phyloP scores from a whole-genome alignment of 2,797 vertebrate species.

The Protonibea diacanthus region DNA sequence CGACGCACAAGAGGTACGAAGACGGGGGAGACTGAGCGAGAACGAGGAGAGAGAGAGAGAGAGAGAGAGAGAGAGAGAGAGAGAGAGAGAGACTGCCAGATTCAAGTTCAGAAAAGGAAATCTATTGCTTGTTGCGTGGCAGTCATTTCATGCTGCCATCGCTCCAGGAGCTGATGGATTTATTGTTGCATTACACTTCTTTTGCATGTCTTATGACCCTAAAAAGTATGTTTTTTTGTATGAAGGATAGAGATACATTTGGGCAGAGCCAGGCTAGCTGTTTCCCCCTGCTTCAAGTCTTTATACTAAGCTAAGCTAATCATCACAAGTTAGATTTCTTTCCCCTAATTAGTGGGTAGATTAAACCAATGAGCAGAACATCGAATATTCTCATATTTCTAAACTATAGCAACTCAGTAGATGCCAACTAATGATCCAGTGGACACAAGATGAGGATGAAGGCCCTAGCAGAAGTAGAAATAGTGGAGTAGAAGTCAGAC shows the following conservation, averaged over 20 bases:
- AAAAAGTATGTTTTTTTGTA: too few species aligned
- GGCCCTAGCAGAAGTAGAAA: too few species aligned
- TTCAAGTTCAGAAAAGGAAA: background rate
- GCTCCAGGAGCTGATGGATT: background rate
- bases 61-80: too few species aligned
- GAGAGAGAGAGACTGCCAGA: too few species aligned
- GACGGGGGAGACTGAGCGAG: background rate
- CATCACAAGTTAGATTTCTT: background rate
- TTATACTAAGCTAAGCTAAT: background rate
- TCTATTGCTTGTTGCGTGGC: background rate
- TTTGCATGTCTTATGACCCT: too few species aligned
- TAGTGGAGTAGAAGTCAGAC: background rate
- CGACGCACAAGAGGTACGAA: constrained; percentile 85
- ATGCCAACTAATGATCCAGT: too few species aligned
- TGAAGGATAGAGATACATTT: background rate
- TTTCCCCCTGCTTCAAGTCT: background rate
- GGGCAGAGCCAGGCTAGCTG: background rate
- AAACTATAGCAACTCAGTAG: background rate
- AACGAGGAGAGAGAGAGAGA: background rate
- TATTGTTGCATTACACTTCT: background rate
- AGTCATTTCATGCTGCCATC: background rate
- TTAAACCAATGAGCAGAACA: too few species aligned
- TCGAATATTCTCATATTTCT: background rate
- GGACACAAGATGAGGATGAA: background rate
- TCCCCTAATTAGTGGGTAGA: too few species aligned